Conservation (phyloP, 2,797 vertebrate species). For the Synaphobranchus kaupii region DNA sequence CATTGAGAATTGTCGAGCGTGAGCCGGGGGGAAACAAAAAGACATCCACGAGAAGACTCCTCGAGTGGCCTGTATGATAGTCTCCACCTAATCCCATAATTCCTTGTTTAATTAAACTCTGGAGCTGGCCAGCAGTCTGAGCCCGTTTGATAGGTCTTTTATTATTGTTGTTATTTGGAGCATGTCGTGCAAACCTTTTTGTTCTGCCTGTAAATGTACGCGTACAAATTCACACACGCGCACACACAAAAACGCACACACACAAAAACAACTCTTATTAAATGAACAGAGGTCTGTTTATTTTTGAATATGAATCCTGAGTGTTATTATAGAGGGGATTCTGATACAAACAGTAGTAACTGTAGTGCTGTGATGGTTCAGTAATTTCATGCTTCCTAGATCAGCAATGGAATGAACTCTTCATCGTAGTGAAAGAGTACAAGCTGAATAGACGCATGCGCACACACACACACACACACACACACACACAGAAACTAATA, state of each 20-base stretch:
- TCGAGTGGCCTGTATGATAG: constrained; percentile 73
- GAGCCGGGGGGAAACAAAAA: constrained; percentile 69
- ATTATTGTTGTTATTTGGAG: constrained; percentile 48
- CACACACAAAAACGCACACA: not conserved
- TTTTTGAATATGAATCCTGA: not conserved
- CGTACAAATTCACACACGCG: constrained; percentile 20
- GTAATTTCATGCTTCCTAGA: not conserved
- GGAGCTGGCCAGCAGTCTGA: constrained; percentile 65
- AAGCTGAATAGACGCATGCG: constrained; percentile 9
- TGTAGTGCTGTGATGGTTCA: not conserved
- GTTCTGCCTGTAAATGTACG: constrained; percentile 19
- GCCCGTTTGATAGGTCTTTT: constrained; percentile 60
- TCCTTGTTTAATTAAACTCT: constrained; percentile 84
- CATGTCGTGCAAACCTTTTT: constrained; percentile 29
- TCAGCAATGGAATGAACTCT: constrained; percentile 2
- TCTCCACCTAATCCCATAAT: constrained; percentile 81
- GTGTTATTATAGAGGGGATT: not conserved
- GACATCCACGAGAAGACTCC: constrained; percentile 68
- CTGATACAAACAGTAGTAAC: not conserved
- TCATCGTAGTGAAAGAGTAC: not conserved
- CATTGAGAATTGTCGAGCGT: constrained; percentile 67
- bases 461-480: not conserved
- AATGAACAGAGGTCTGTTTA: not conserved
- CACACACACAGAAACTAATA: not conserved
- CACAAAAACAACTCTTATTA: not conserved